Base-by-base conservation (phyloP, 92 coral and sea anemone genomes). In the Siderastrea siderea region DNA sequence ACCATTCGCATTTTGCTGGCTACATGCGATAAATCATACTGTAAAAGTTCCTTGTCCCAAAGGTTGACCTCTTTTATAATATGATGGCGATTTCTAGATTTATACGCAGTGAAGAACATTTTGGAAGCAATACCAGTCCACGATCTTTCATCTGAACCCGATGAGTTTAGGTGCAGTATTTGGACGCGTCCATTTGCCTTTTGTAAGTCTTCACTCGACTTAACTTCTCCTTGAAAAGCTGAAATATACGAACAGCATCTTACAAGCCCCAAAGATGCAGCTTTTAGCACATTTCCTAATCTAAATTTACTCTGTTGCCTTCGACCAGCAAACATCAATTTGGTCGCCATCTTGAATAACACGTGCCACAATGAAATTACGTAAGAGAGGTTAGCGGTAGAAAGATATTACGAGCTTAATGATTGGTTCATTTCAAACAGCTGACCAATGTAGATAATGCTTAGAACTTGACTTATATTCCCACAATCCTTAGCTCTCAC, bases 1-100 rank as follows among this genome's bases (percentile, higher is more conserved):
- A 93, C 96, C 95, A 96, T 90, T 82, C 99, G 77, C 98, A 98
- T 96, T 91, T 98, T 98, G 82, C 99, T 98, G 43, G 93, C 94
- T 57, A 98, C 99, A 49, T 98, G 98, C 6, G 99, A 94, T 78
- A 98, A 85, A 86, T 93, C 86, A 75, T 88, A 95, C 79, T 91
- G 92, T 17, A 98, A 94, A 84, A 98, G 86, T 44, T 94, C 92
- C 47, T 90, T 87, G 85, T 98, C 98, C 99, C 99, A 98, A 12
- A 98, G 93, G 75, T 98, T 94, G 43, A 98, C 79, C 81, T 95
- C 99, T 86, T 82, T 89, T 7, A 98, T 82, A 48, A 80, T 74
- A 65, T 96, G 98, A 59, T 59, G 50, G 3, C 92, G 88, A 76
- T 98, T 46, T 46, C 77, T 85, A 17, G 88, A 86, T 64, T 74